Evolutionary conservation across 2,113 vertebrate species (phyloP), one percentile per base, ranked within the genome.

Genomic region (Romanogobio albipinnatus): DNA sequence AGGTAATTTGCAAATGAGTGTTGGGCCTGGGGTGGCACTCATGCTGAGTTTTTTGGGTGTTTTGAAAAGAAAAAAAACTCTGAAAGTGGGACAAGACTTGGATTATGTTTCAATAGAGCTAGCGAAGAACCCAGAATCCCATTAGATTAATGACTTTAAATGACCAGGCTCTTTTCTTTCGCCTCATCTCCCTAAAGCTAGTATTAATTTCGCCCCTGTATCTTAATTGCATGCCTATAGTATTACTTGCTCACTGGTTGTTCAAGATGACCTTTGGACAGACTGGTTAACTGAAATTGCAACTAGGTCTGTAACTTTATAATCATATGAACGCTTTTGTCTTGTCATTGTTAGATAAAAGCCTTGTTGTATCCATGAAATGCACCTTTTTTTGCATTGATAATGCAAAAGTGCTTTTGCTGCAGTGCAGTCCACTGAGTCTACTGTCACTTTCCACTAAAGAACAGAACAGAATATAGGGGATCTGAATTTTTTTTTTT

Each of bases 1-100:
- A 73, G 91, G 89, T 88, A 90, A 87, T 83, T 88, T 62, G 82
- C 86, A 84, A 90, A 90, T 82, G 90, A 85, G 80, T 82, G 77
- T 39, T 61, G 56, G 76, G 73, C 82, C 81, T 79, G 5, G 61
- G 80, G 66, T 85, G 39, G 45, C 64, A 78, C 70, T 85, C 77
- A 64, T 13, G 80, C 36, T 45, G 61, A 66, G 13, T 74, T 85
- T 79, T 64, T 59, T 66, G 47, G 24, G 73, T 33, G 29, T 33
- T 45, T 29, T 47, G 77, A 56, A 4, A 71, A 59, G 59, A 4
- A 26, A 51, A 73, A 75, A 82, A 84, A 68, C 47, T 77, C 36
- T 84, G 26, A 79, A 81, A 85, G 43, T 19, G 64, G 56, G 75
- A 81, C 39, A 76, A 51, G 70, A 47, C 17, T 81, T 84, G 22